Conservation (phyloP, 2,113 vertebrate species). For the Carassius auratus region DNA sequence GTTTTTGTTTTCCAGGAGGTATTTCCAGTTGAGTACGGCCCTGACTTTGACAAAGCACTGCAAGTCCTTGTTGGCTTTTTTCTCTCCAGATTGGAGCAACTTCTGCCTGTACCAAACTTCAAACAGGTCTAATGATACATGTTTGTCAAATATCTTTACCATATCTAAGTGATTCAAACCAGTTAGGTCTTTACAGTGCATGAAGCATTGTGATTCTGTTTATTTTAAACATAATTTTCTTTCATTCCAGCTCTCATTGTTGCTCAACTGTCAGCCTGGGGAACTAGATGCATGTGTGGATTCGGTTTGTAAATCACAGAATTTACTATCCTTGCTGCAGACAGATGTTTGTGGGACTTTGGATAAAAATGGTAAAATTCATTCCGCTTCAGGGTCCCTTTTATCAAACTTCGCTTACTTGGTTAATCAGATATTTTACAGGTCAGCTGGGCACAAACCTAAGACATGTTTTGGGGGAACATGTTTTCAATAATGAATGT, state of each 20-base stretch:
- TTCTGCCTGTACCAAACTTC: conserved; percentile 77
- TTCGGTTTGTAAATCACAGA: conserved; percentile 72
- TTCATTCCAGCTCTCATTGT: conserved; percentile 70
- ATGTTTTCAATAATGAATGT: no score
- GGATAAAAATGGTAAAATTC: conserved; percentile 69
- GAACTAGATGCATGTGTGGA: conserved; percentile 77
- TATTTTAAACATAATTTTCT: neutral
- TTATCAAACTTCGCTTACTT: neutral
- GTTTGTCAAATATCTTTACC: neutral
- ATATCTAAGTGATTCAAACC: neutral
- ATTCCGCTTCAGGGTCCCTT: neutral
- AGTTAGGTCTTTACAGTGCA: neutral
- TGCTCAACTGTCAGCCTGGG: conserved; percentile 71
- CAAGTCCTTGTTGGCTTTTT: conserved; percentile 84
- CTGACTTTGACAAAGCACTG: conserved; percentile 78
- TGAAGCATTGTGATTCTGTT: neutral
- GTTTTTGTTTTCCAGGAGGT: conserved; percentile 69
- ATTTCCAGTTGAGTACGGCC: conserved; percentile 82
- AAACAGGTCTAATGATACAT: conserved; percentile 69
- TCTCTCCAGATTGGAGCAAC: conserved; percentile 79
- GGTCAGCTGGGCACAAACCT: neutral
- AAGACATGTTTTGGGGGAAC: neutral
- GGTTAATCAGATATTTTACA: conserved; percentile 1
- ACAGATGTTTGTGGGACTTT: conserved; percentile 73
- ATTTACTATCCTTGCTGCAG: conserved; percentile 75